Evolutionary conservation across 1,140 invertebrate species (phyloP), one percentile per base, ranked within the genome.

Genomic region (Wasmannia auropunctata): DNA sequence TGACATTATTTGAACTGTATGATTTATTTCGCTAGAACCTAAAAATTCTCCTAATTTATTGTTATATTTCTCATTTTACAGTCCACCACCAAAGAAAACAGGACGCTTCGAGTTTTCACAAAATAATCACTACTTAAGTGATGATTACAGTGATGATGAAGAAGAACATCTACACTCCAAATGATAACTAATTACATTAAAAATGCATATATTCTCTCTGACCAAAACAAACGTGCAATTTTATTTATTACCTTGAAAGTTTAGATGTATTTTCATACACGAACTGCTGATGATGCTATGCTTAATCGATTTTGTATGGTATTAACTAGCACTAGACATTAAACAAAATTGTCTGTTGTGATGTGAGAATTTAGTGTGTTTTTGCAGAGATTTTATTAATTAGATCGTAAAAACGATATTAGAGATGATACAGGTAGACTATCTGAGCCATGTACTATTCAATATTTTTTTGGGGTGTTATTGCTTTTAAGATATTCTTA

Each of bases 1-100:
- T n/a, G n/a, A n/a, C n/a, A n/a, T n/a, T n/a, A n/a, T n/a, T n/a
- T n/a, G n/a, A n/a, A n/a, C n/a, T n/a, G n/a, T n/a, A n/a, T n/a
- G n/a, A n/a, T n/a, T n/a, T n/a, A n/a, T n/a, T n/a, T n/a, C n/a
- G n/a, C n/a, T n/a, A n/a, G n/a, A n/a, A n/a, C n/a, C n/a, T n/a
- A n/a, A n/a, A n/a, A n/a, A n/a, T n/a, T n/a, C n/a, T n/a, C n/a
- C n/a, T n/a, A n/a, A n/a, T n/a, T n/a, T n/a, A n/a, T n/a, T n/a
- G n/a, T n/a, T n/a, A n/a, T n/a, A n/a, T n/a, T n/a, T 37, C 88
- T 91, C 83, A 40, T 85, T 83, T 94, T 95, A 67, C 93, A 96
- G 95, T 91, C 95, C 95, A 86, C 95, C 95, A 85, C 95, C 95
- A 79, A 95, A 94, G 80, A 96, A 96, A 91, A 92, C 95, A 54